Evolutionary conservation across 2,888 invertebrate species (phyloP).

Genomic region (Lissocephala sabroskyi): DNA sequence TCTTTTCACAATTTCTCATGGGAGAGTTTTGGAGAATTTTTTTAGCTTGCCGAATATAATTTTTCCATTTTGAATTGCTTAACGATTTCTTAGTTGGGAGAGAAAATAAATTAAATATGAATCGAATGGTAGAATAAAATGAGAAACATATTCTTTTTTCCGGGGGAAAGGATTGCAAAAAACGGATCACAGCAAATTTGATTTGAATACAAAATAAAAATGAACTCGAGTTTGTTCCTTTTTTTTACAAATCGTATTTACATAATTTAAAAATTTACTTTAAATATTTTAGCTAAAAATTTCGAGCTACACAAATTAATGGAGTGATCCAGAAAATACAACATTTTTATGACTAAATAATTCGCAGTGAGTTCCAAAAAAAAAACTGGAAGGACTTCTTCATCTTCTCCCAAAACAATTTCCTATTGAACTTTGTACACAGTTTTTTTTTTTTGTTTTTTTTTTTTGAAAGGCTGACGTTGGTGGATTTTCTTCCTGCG

Average conservation of each 20-base stretch:
- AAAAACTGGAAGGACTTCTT: no score
- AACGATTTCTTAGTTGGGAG: slow-evolving; percentile 5
- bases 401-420: no score
- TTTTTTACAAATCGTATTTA: slow-evolving; percentile 36
- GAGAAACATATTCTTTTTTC: slow-evolving; percentile 19
- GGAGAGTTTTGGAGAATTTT: no score
- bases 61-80: slow-evolving; percentile 14
- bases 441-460: slow-evolving; percentile 10
- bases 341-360: no score
- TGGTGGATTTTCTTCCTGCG: neutral
- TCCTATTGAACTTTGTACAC: slow-evolving; percentile 25
- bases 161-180: no score
- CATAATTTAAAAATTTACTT: slow-evolving; percentile 26
- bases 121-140: slow-evolving; percentile 16
- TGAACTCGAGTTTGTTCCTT: slow-evolving; percentile 14
- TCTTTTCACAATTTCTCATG: no score
- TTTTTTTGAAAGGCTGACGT: neutral
- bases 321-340: no score
- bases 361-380: no score
- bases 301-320: no score
- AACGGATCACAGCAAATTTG: slow-evolving; percentile 61
- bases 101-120: slow-evolving; percentile 33
- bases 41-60: slow-evolving; percentile 3
- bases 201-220: slow-evolving; percentile 38
- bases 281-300: slow-evolving; percentile 40